Evolutionary conservation across 2,888 invertebrate genomes (phyloP), one percentile per base, ranked within the genome.

Genomic region (Drosophila emarginata): DNA sequence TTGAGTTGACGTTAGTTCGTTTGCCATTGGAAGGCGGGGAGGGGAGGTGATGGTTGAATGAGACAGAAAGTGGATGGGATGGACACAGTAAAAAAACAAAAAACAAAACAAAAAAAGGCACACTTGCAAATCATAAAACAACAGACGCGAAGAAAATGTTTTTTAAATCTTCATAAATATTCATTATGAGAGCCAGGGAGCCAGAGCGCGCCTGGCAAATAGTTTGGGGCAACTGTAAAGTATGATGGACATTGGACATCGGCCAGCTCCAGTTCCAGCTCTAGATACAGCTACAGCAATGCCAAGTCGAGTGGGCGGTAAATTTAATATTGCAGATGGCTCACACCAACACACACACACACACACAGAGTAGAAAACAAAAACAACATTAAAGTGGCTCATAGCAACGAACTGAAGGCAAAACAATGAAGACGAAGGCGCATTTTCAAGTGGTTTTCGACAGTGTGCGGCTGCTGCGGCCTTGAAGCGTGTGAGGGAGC

Each of bases 141-240:
- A 90, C 85, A 84, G 86, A 87, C 78, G 79, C 85, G 85, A 78
- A 79, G 89, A 89, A 89, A 91, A 90, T 88, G 85, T 80, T 89
- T 85, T 89, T 81, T 88, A 89, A 89, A 89, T 84, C 84, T 86
- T 89, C 86, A 90, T 90, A 90, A 91, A 91, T 90, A 90, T 90
- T 91, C 90, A 90, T 90, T 88, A 82, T 72, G 77, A 36, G 67
- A n/a, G 59, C 53, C 14, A 32, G 50, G 51, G 37, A 21, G 37
- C 14, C 32, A 36, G 51, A 36, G 50, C 36, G 72, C 70, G 76
- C 78, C 71, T 74, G 76, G 83, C 77, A 87, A 85, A 85, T 85
- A 85, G 87, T 85, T 84, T 82, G 72, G 68, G 81, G 68, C 79
- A 77, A 74, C 77, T 80, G 74, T 45, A 45, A 45, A 45, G 65